Evolutionary conservation across 2,113 vertebrate genomes (phyloP).

Genomic region (Gobio gobio): DNA sequence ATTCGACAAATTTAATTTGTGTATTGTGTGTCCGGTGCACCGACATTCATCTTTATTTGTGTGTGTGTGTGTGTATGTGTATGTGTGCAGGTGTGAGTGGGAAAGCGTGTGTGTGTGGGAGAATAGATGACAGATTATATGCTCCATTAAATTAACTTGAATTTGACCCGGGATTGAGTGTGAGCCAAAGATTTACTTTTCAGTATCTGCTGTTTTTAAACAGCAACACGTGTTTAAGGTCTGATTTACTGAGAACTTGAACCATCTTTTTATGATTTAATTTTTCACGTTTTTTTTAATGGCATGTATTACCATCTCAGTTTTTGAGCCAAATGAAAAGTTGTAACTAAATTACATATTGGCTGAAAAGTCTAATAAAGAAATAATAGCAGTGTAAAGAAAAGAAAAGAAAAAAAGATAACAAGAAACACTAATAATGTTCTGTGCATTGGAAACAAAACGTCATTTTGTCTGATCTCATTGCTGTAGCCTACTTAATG

Average conservation of each 20-base stretch:
- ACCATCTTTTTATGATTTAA: conserved; percentile 17
- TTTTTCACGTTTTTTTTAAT: conserved; percentile 53
- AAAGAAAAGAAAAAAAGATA: conserved; percentile 65
- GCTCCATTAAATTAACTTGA: conserved; percentile 59
- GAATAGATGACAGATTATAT: conserved; percentile 28
- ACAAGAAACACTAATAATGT: conserved; percentile 79
- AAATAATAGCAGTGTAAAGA: conserved; percentile 78
- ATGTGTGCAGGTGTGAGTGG: background rate
- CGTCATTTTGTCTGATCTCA: conserved; percentile 82
- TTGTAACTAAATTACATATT: conserved; percentile 71
- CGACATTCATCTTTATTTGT: conserved; percentile 38
- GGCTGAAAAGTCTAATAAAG: conserved; percentile 70
- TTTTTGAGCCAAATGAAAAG: conserved; percentile 66
- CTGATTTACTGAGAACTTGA: conserved; percentile 27
- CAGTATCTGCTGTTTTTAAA: conserved; percentile 20
- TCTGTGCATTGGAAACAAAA: conserved; percentile 84
- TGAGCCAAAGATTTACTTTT: conserved; percentile 58
- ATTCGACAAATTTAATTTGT: conserved; percentile 31
- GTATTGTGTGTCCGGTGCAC: conserved; percentile 1
- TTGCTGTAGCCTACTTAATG: conserved; percentile 80
- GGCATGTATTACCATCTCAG: conserved; percentile 81
- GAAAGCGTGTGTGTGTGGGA: conserved; percentile 8
- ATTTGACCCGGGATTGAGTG: conserved; percentile 61
- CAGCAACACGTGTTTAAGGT: conserved; percentile 59
- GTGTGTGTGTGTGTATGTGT: background rate